A percentile compares a stretch with the other conserved stretches of the same genome.
These are phyloP conservation scores for Hydrolagus colliei DNA, from an alignment of 2,797 vertebrate species.

Conservation along the genomic window DNA sequence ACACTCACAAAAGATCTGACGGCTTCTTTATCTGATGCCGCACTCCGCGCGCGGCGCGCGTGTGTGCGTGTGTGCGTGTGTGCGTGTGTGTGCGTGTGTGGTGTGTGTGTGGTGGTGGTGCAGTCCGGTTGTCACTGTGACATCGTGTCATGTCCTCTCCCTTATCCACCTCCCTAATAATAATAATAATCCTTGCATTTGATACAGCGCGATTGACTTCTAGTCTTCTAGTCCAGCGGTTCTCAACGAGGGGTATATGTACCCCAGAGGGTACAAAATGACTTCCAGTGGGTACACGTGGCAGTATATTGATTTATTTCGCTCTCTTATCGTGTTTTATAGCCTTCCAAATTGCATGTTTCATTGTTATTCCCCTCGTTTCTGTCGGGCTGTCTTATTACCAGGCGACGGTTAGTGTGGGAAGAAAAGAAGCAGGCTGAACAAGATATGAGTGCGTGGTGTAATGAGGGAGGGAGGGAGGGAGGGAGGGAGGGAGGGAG, in stretches of 20 bases:
- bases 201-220: background rate
- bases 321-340: too few relatives aligned
- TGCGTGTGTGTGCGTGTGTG: background rate
- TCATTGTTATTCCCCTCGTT: too few relatives aligned
- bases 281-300: too few relatives aligned
- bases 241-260: too few relatives aligned
- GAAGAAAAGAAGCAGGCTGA: too few relatives aligned
- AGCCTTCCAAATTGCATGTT: too few relatives aligned
- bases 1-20: background rate
- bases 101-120: background rate
- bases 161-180: background rate
- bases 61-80: too few relatives aligned
- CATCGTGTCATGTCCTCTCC: background rate
- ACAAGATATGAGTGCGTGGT: background rate
- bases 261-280: too few relatives aligned
- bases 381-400: too few relatives aligned
- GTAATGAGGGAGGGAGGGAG: background rate
- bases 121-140: background rate
- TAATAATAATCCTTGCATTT: background rate
- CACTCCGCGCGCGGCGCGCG: background rate
- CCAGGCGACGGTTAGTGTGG: background rate
- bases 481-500: background rate
- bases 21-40: background rate
- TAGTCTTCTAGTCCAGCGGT: too few relatives aligned
- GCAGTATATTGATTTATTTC: too few relatives aligned